A percentile compares a stretch with the other conserved stretches of the same genome.
Evolutionary conservation across 2,113 vertebrate species (phyloP).

Genomic region (Lophura nycthemera): DNA sequence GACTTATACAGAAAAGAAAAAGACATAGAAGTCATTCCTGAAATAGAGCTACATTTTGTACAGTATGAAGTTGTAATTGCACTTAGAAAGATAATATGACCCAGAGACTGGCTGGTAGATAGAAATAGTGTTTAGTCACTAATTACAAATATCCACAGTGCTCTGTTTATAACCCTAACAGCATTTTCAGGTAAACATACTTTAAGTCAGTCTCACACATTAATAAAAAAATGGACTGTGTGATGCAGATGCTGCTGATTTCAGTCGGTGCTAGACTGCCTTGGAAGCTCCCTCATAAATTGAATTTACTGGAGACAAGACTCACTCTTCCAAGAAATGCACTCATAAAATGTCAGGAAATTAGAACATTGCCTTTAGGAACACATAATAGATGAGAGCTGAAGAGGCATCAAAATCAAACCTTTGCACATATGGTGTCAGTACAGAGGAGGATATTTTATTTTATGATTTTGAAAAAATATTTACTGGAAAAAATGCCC

Average conservation of each 20-base stretch:
- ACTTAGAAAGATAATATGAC: background rate
- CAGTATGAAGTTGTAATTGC: background rate
- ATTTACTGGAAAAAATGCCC: background rate
- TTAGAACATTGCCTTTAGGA: background rate
- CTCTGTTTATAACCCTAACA: background rate
- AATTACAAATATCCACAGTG: background rate
- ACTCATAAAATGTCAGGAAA: background rate
- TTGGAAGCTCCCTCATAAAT: background rate
- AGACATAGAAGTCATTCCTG: accelerated
- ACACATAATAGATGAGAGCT: background rate
- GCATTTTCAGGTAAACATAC: background rate
- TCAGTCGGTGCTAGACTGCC: background rate
- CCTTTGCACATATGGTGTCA: background rate
- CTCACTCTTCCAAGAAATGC: background rate
- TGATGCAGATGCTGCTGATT: background rate
- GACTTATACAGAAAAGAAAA: background rate
- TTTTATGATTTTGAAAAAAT: background rate
- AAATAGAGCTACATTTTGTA: background rate
- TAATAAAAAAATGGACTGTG: background rate
- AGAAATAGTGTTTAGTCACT: background rate
- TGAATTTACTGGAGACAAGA: background rate
- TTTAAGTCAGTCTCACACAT: accelerated
- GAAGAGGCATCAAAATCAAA: background rate
- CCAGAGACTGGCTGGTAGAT: background rate
- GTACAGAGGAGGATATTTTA: background rate